A percentile compares a stretch with the other conserved stretches of the same genome.
Conservation (phyloP, 2,888 invertebrate genomes). For the Antheraea yamamai region DNA sequence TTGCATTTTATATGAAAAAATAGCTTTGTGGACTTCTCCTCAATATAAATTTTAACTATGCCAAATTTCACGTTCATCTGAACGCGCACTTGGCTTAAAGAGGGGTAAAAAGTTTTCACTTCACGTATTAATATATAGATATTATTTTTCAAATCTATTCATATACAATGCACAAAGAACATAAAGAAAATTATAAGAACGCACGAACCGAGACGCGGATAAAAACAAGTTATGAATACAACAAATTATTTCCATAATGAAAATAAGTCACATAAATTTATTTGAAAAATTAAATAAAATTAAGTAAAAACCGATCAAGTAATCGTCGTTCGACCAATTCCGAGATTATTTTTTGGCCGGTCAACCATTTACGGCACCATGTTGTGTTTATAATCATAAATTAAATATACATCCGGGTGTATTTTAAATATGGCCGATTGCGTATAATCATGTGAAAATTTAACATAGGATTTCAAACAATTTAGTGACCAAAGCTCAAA, state of each 20-base stretch:
- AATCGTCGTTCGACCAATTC: conserved; percentile 3
- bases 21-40: too few relatives aligned
- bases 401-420: conserved; percentile 7
- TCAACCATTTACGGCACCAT: conserved; percentile 9
- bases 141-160: too few relatives aligned
- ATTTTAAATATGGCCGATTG: conserved; percentile 7
- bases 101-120: too few relatives aligned
- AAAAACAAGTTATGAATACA: background rate
- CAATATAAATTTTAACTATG: too few relatives aligned
- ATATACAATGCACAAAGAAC: background rate
- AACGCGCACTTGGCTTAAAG: too few relatives aligned
- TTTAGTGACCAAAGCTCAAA: background rate
- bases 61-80: too few relatives aligned
- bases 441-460: background rate
- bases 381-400: background rate
- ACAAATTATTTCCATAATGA: background rate
- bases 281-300: background rate
- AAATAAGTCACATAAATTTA: background rate
- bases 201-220: background rate
- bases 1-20: too few relatives aligned
- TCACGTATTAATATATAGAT: too few relatives aligned
- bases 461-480: background rate
- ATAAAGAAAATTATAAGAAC: background rate
- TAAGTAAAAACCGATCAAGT: background rate
- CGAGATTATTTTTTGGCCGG: background rate